Evolutionary conservation across 1,140 invertebrate species (phyloP).

Genomic region (Diachasmimorpha longicaudata): DNA sequence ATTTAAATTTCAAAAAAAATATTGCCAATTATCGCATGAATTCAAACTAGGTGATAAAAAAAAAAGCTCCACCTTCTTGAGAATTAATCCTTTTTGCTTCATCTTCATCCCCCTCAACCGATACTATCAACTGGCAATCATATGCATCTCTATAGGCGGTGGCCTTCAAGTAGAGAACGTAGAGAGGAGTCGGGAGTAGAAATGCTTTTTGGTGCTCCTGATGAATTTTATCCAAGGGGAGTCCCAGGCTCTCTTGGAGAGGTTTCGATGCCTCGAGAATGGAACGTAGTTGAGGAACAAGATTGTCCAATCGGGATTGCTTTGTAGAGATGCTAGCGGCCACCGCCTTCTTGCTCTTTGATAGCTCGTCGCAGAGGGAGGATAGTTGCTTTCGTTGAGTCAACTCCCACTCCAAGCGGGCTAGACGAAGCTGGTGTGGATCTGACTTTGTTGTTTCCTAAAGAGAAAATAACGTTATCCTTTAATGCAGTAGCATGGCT

Average conservation of each 20-base stretch:
- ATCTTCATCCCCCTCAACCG: conserved; percentile 80
- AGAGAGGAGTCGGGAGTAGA: conserved; percentile 82
- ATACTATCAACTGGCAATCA: conserved; percentile 65
- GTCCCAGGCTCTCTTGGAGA: conserved; percentile 84
- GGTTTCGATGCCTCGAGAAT: conserved; percentile 86
- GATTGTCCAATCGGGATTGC: conserved; percentile 78
- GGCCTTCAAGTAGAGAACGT: conserved; percentile 86
- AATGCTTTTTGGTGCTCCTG: conserved; percentile 77
- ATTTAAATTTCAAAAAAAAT: too few relatives aligned
- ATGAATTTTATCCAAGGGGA: conserved; percentile 79
- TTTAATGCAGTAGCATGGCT: neutral
- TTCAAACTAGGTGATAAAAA: too few relatives aligned
- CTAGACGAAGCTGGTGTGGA: conserved; percentile 82
- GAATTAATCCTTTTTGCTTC: conserved; percentile 74
- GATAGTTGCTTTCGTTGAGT: conserved; percentile 86
- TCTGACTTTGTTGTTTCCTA: conserved; percentile 72
- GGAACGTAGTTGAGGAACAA: conserved; percentile 78
- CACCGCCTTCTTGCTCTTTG: conserved; percentile 78
- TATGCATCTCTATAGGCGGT: conserved; percentile 83
- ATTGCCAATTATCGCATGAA: too few relatives aligned
- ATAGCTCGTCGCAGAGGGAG: conserved; percentile 76
- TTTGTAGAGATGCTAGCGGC: conserved; percentile 80
- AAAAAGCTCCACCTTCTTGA: conserved; percentile 46
- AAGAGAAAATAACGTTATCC: conserved; percentile 36
- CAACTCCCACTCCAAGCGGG: conserved; percentile 90